phyloP scores from a whole-genome alignment of 2,888 invertebrate species.

The Trichogramma dendrolimi region DNA sequence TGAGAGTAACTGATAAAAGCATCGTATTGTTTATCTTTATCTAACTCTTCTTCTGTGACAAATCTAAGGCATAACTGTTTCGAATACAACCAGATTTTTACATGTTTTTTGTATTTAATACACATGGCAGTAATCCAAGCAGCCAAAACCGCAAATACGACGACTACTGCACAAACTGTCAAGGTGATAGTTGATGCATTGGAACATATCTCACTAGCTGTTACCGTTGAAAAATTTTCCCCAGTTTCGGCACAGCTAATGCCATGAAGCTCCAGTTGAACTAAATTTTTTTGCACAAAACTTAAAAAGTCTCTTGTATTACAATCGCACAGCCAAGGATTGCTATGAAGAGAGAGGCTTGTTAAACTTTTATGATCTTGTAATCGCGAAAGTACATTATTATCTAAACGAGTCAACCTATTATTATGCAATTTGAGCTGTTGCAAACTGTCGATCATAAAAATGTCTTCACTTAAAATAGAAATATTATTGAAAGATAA shows the following conservation, averaged over 20 bases:
- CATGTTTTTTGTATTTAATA: slow-evolving; percentile 57
- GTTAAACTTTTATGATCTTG: slow-evolving; percentile 14
- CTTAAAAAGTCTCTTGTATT: slow-evolving; percentile 58
- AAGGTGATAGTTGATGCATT: slow-evolving; percentile 26
- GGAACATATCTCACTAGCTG: slow-evolving; percentile 13
- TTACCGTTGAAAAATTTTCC: slow-evolving; percentile 14
- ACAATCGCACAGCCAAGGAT: slow-evolving; percentile 70
- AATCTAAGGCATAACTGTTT: slow-evolving; percentile 61
- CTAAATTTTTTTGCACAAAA: slow-evolving; percentile 53
- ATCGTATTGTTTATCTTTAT: slow-evolving; percentile 66
- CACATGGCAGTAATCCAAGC: slow-evolving; percentile 52
- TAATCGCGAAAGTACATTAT: background rate
- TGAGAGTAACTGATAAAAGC: slow-evolving; percentile 79
- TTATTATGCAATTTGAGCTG: slow-evolving; percentile 18
- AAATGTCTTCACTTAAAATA: background rate
- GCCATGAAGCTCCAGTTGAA: slow-evolving; percentile 17
- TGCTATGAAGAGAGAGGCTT: slow-evolving; percentile 58
- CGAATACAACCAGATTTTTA: slow-evolving; percentile 67
- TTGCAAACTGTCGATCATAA: background rate
- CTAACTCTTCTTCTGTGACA: slow-evolving; percentile 67
- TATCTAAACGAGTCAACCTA: slow-evolving; percentile 6
- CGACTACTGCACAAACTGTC: slow-evolving; percentile 42
- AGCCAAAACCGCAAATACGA: slow-evolving; percentile 52
- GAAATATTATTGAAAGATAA: slow-evolving; percentile 53
- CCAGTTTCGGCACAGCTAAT: slow-evolving; percentile 11